Evolutionary conservation across 2,888 invertebrate genomes (phyloP).

Genomic region (Ashinkailepas kermadecensis): DNA sequence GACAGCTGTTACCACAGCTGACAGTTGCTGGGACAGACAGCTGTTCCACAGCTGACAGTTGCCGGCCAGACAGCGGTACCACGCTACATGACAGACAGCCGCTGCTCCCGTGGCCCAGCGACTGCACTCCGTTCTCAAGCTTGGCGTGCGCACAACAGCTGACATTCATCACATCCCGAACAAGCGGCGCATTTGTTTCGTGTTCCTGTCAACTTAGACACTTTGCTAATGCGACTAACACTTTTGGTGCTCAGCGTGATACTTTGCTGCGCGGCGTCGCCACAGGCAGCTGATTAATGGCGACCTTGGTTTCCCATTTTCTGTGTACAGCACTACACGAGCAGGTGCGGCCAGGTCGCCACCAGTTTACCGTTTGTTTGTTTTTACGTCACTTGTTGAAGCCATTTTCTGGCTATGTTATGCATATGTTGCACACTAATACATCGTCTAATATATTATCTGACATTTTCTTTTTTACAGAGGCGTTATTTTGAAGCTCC

Average conservation of each 20-base stretch:
- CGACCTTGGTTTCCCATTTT: neutral
- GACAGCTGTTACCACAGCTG: no score
- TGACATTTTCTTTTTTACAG: no score
- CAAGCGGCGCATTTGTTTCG: no score
- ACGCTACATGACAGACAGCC: no score
- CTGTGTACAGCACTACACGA: neutral
- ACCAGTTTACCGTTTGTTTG: neutral
- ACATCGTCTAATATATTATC: neutral
- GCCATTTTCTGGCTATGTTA: neutral
- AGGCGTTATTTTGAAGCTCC: neutral
- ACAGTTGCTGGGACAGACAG: no score
- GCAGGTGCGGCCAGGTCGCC: neutral
- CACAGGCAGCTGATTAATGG: no score
- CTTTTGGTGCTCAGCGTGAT: neutral
- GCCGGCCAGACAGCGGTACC: no score
- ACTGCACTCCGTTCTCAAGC: no score
- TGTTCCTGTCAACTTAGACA: neutral
- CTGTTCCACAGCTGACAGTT: no score
- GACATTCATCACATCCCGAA: no score
- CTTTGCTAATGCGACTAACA: neutral
- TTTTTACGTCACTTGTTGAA: neutral
- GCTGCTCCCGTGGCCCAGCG: no score
- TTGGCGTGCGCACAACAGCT: no score
- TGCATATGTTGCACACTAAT: slow-evolving; percentile 1
- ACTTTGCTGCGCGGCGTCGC: neutral